phyloP scores from a whole-genome alignment of 1,140 invertebrate species.

The Drosophila aff. region DNA sequence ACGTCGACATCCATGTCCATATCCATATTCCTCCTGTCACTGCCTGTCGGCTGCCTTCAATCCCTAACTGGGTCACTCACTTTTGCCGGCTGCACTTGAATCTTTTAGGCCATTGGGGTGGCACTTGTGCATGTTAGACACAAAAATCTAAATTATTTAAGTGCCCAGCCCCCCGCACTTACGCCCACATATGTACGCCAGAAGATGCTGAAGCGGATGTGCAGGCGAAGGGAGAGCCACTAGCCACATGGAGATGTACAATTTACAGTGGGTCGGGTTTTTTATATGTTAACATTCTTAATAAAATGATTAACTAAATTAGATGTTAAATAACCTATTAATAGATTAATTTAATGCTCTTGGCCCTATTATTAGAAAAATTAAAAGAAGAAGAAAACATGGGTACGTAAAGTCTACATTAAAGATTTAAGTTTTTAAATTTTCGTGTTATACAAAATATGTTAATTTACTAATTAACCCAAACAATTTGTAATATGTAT shows the following conservation, averaged over 20 bases:
- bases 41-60: conserved; percentile 18
- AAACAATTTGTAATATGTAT: no score
- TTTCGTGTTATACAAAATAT: no score
- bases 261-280: conserved; percentile 23
- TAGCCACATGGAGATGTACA: conserved; percentile 28
- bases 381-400: no score
- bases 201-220: conserved; percentile 15
- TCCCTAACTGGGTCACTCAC: conserved; percentile 77
- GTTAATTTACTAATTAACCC: no score
- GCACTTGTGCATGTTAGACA: conserved; percentile 83
- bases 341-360: no score
- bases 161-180: conserved; percentile 42
- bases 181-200: conserved; percentile 6
- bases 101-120: conserved; percentile 77
- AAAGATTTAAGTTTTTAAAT: no score
- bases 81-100: conserved; percentile 79
- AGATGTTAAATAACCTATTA: no score
- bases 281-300: no score
- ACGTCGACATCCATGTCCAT: neutral
- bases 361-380: no score
- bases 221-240: conserved; percentile 15
- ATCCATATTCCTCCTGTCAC: neutral
- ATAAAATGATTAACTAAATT: neutral
- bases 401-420: no score
- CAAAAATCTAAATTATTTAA: conserved; percentile 84